Evolutionary conservation across 2,113 vertebrate genomes (phyloP).

Genomic region (Campylomormyrus tamandua): DNA sequence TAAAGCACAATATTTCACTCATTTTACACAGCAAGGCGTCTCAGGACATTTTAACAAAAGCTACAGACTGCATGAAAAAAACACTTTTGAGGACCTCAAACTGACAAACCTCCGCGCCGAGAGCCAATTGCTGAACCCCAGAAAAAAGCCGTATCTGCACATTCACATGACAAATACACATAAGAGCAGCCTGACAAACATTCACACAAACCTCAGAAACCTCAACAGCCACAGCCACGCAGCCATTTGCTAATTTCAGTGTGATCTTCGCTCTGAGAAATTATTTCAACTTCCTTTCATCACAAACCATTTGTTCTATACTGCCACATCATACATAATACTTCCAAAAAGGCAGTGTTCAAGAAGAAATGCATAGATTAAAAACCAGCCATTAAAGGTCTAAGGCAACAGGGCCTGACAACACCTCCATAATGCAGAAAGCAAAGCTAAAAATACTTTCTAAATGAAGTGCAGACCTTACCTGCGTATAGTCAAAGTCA

Average conservation of each 20-base stretch:
- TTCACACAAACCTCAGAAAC: neutral
- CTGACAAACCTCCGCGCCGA: neutral
- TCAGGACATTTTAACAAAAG: neutral
- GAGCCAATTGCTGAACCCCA: neutral
- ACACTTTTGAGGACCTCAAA: neutral
- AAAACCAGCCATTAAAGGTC: neutral
- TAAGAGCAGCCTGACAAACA: neutral
- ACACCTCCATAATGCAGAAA: neutral
- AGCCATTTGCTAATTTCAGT: neutral
- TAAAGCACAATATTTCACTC: neutral
- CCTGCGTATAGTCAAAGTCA: constrained; percentile 96
- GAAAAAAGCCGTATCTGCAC: neutral
- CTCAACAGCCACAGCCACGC: neutral
- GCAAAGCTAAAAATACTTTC: neutral
- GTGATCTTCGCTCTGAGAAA: neutral
- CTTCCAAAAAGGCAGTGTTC: neutral
- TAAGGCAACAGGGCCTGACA: too few species aligned
- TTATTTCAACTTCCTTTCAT: neutral
- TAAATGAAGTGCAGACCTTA: constrained; percentile 52
- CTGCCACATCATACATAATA: neutral
- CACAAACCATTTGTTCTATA: neutral
- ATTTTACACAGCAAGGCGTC: neutral
- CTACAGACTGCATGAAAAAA: neutral
- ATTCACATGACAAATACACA: neutral
- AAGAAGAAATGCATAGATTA: neutral